Evolutionary conservation across 1,140 invertebrate genomes (phyloP).

Genomic region (Apolygus lucorum): DNA sequence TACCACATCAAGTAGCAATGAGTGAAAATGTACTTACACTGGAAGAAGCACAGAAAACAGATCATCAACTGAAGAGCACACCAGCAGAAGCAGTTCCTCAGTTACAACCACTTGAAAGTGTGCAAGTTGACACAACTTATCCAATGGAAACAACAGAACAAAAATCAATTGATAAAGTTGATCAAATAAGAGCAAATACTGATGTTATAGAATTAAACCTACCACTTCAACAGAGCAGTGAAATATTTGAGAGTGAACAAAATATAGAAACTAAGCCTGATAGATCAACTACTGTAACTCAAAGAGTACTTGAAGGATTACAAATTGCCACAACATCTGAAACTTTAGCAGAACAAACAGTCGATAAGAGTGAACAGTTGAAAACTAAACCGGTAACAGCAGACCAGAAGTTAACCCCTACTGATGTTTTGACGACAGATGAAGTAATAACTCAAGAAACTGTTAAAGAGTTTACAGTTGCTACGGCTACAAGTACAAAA

Average conservation of each 20-base stretch:
- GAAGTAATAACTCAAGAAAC: slow-evolving; percentile 18
- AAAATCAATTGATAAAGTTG: background rate
- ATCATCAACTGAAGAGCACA: background rate
- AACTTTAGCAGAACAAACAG: slow-evolving; percentile 3
- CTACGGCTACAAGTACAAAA: background rate
- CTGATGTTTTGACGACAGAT: slow-evolving; percentile 10
- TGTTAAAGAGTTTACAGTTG: background rate
- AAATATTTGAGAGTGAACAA: slow-evolving; percentile 10
- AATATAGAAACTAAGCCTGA: slow-evolving; percentile 1
- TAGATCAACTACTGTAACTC: background rate
- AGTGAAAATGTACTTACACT: slow-evolving; percentile 23
- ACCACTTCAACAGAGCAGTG: slow-evolving; percentile 3
- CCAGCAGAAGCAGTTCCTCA: background rate
- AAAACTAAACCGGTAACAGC: background rate
- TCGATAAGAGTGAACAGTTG: background rate
- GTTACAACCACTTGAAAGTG: slow-evolving; percentile 5
- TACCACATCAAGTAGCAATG: slow-evolving; percentile 19
- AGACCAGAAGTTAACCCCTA: background rate
- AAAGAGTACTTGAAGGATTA: slow-evolving; percentile 1
- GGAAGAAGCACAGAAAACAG: slow-evolving; percentile 17
- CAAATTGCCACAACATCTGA: background rate
- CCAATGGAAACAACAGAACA: slow-evolving; percentile 1
- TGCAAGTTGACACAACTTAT: slow-evolving; percentile 11
- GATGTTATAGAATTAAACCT: slow-evolving; percentile 20
- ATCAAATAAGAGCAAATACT: background rate